Evolutionary conservation across 2,888 invertebrate genomes (phyloP), one percentile per base, ranked within the genome.

Genomic region (Notodonta dromedarius): DNA sequence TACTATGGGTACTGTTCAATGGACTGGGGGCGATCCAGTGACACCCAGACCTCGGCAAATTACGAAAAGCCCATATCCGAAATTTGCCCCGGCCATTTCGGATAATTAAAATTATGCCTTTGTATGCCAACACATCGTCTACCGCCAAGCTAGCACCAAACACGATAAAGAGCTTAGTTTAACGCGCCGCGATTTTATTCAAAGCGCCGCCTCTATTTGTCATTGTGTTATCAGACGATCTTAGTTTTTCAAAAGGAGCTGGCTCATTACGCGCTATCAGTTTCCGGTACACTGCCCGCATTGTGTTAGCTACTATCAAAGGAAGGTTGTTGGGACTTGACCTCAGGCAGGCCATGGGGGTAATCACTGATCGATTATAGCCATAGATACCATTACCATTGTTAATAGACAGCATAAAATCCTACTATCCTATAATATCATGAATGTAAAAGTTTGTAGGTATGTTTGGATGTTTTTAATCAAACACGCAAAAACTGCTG

Each of bases 231-330:
- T 56, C 56, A 46, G 32, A 59, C 46, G 32, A 42, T 58, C 57
- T 59, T 59, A 50, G 50, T 53, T 58, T 56, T 42, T 50, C 3
- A 12, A 54, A 59, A 54, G 39, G 16, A n/a, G 40, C 35, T 42
- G 14, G 50, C 57, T 57, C 53, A 39, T 66, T 70, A 50, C 9
- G 14, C 40, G 24, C 53, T 58, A 60, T 63, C 56, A 48, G n/a
- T 67, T 61, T 60, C 60, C 53, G 60, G n/a, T 8, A 50, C 58
- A 63, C 58, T 63, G 60, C 13, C 39, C 42, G 24, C 46, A 35
- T 57, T 57, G 50, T 50, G 24, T 24, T 24, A 24, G 24, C 24
- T 6, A 5, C 5, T 50, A 50, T 50, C 14, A 16, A 50, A 50
- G 16, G 50, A 16, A 50, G 50, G 50, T 50, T 16, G 16, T 12